Base-by-base conservation (phyloP, 2,888 invertebrate genomes). In the Rhaphigaster nebulosa region DNA sequence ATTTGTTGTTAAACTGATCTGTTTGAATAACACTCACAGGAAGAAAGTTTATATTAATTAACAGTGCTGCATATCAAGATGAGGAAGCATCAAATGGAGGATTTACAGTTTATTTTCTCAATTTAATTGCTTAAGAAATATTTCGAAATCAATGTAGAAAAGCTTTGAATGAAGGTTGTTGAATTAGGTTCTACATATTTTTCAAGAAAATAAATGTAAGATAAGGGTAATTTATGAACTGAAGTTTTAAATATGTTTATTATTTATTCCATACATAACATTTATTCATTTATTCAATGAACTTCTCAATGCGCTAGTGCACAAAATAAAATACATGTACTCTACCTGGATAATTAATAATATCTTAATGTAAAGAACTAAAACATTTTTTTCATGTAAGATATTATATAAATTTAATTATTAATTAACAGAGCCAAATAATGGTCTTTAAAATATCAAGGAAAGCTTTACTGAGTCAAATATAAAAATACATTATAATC, bases 251-350 rank as follows among this genome's bases (percentile, higher is more conserved):
- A 76, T 38, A 76, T 70, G 34, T 70, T 34, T 76, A 76, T 34
- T 76, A 76, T 76, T 76, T 76, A 76, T 76, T 76, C 65, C 29
- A 29, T 29, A 23, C 18, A 76, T 76, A 76, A 76, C 34, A 38
- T 76, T 20, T 76, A 38, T 34, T 76, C 20, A 34, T 1, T 76
- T 34, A 76, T 38, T 76, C 20, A 76, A 38, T 5, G 38, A 76
- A 76, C 70, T 38, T 38, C 1, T 76, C 38, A 6, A 20, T 76
- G 8, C 34, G 65, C 65, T 65, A 2, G 65, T 38, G 20, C 70
- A 38, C 70, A 76, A 76, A 34, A 76, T 38, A 76, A 38, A 76
- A 34, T 76, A 76, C 23, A 76, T 38, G 5, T 38, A 76, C 20
- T 23, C 20, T 76, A 38, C 20, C 1, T 8, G 23, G 20, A 15